phyloP scores from a whole-genome alignment of 2,797 vertebrate species.

The Thunnus albacares region DNA sequence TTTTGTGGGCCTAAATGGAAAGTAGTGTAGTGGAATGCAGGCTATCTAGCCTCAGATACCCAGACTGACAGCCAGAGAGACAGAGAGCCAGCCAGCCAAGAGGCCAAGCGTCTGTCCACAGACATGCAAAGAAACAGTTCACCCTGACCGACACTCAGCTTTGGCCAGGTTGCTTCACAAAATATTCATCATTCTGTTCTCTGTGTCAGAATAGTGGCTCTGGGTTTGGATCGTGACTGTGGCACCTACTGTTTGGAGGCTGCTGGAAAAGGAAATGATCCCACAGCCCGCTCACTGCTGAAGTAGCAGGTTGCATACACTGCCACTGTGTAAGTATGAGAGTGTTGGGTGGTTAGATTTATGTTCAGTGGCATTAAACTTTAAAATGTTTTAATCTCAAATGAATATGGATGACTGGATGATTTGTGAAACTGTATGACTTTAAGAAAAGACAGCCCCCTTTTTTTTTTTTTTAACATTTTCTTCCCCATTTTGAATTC shows the following conservation, averaged over 20 bases:
- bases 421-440: neutral
- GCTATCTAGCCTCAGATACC: neutral
- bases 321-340: neutral
- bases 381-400: neutral
- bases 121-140: conserved; percentile 58
- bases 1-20: conserved; percentile 8
- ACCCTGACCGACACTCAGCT: conserved; percentile 21
- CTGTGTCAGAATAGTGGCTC: conserved; percentile 51
- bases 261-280: conserved; percentile 35
- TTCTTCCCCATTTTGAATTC: too few relatives aligned
- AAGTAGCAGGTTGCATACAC: neutral
- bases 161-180: conserved; percentile 3
- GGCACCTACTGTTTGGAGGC: conserved; percentile 56
- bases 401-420: neutral
- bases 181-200: neutral
- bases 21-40: conserved; percentile 16
- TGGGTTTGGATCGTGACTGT: conserved; percentile 37
- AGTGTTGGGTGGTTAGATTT: neutral
- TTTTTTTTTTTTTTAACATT: too few relatives aligned
- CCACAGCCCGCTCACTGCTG: neutral
- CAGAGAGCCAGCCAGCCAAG: conserved; percentile 9
- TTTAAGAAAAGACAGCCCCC: too few relatives aligned
- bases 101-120: conserved; percentile 46
- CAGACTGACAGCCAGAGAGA: conserved; percentile 2
- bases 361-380: neutral